Conservation (phyloP, 2,797 vertebrate species). For the Poeciliopsis turneri region DNA sequence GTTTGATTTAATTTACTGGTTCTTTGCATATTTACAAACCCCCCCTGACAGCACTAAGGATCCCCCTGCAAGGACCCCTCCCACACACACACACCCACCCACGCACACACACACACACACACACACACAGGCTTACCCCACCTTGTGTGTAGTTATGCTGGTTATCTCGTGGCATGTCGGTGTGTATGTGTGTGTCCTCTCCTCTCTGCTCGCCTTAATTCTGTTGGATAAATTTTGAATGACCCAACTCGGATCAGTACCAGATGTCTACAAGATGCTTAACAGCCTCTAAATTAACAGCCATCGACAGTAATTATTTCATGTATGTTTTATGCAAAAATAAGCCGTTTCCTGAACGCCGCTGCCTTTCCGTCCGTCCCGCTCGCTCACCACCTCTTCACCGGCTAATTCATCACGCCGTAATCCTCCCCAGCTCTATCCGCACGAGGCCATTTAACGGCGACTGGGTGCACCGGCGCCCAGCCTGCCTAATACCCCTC, state of each 20-base stretch:
- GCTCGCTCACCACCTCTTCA: constrained; percentile 58
- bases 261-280: constrained; percentile 99
- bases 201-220: constrained; percentile 85
- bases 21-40: constrained; percentile 96
- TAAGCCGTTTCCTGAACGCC: constrained; percentile 90
- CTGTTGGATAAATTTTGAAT: constrained; percentile 99
- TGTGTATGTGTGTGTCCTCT: constrained; percentile 82
- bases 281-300: constrained; percentile 98
- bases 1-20: constrained; percentile 99
- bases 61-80: constrained; percentile 85
- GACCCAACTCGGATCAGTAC: constrained; percentile 94
- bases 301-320: constrained; percentile 97
- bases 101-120: too few species aligned
- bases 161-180: constrained; percentile 92
- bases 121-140: constrained; percentile 41
- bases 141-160: constrained; percentile 87
- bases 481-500: constrained; percentile 73
- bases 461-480: constrained; percentile 72
- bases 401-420: constrained; percentile 74
- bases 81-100: neutral
- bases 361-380: constrained; percentile 47
- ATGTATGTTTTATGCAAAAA: constrained; percentile 92
- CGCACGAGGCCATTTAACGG: constrained; percentile 73
- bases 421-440: constrained; percentile 74
- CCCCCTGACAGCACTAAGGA: constrained; percentile 89